Evolutionary conservation across 1,140 invertebrate genomes (phyloP).

Genomic region (Drosophila lowei): DNA sequence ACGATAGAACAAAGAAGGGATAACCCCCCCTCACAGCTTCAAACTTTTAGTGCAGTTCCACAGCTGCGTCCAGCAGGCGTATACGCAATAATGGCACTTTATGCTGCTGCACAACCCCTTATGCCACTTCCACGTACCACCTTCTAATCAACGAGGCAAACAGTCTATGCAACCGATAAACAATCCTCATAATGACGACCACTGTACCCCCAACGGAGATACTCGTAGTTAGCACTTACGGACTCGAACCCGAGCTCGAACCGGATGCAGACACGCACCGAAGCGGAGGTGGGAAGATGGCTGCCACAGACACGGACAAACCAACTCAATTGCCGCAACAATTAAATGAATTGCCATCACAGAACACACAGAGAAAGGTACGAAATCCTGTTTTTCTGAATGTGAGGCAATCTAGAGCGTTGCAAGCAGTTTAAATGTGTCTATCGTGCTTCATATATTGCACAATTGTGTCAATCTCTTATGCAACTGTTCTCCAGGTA

Average conservation of each 20-base stretch:
- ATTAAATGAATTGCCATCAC: conserved; percentile 27
- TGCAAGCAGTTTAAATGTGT: conserved; percentile 19
- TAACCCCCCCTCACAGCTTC: too few species aligned
- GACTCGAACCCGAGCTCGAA: too few species aligned
- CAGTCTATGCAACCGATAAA: conserved; percentile 25
- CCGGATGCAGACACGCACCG: too few species aligned
- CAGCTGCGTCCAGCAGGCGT: conserved; percentile 25
- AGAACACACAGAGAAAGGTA: background rate
- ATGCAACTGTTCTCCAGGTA: too few species aligned
- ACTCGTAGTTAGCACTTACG: conserved; percentile 7
- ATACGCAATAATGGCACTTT: conserved; percentile 36
- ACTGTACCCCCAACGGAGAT: background rate
- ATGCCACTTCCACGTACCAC: conserved; percentile 9
- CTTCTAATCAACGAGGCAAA: conserved; percentile 36
- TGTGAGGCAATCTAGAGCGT: background rate
- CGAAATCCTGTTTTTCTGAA: background rate
- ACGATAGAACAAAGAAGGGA: background rate
- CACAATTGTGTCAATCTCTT: too few species aligned
- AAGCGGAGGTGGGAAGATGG: conserved; percentile 1
- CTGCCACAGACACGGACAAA: conserved; percentile 13
- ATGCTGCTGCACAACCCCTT: conserved; percentile 3
- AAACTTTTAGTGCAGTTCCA: too few species aligned
- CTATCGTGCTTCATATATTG: too few species aligned
- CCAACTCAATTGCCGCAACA: conserved; percentile 41
- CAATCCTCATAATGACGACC: conserved; percentile 16